phyloP scores from a whole-genome alignment of 2,888 invertebrate species.

The Pterostichus niger region DNA sequence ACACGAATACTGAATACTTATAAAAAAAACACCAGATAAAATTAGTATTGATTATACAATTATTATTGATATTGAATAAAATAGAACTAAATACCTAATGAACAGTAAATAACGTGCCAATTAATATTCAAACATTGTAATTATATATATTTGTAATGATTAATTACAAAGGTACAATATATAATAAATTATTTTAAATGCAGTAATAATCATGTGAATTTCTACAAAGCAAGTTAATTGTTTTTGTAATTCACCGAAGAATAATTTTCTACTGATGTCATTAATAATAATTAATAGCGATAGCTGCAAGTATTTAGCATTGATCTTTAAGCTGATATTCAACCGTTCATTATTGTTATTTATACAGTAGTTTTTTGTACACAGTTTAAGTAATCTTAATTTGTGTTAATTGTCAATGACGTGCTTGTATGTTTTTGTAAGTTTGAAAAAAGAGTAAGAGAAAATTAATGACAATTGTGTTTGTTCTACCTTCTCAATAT shows the following conservation, averaged over 20 bases:
- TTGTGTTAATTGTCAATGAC: no score
- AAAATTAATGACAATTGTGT: no score
- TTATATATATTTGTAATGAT: slow-evolving; percentile 15
- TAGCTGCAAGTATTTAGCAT: background rate
- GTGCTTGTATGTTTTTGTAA: no score
- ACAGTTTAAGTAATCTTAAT: no score
- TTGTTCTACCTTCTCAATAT: no score
- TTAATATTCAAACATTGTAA: slow-evolving; percentile 37
- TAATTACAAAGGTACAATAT: slow-evolving; percentile 6
- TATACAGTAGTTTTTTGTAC: background rate
- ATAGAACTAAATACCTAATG: no score
- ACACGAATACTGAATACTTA: no score
- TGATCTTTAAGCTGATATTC: slow-evolving; percentile 1
- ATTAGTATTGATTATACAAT: no score
- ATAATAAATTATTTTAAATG: background rate
- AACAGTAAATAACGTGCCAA: background rate
- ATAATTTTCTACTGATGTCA: slow-evolving; percentile 12
- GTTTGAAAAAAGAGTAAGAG: no score
- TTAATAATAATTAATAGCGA: slow-evolving; percentile 36
- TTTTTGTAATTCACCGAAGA: slow-evolving; percentile 2
- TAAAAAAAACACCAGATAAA: no score
- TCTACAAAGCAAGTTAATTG: slow-evolving; percentile 24
- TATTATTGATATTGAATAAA: no score
- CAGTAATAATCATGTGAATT: background rate
- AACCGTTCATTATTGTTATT: background rate